Percentiles rank a stretch among this genome's conserved stretches.
These are phyloP conservation scores for Shargacucullia verbasci DNA, from an alignment of 2,888 invertebrate genomes.

Conservation along the genomic window DNA sequence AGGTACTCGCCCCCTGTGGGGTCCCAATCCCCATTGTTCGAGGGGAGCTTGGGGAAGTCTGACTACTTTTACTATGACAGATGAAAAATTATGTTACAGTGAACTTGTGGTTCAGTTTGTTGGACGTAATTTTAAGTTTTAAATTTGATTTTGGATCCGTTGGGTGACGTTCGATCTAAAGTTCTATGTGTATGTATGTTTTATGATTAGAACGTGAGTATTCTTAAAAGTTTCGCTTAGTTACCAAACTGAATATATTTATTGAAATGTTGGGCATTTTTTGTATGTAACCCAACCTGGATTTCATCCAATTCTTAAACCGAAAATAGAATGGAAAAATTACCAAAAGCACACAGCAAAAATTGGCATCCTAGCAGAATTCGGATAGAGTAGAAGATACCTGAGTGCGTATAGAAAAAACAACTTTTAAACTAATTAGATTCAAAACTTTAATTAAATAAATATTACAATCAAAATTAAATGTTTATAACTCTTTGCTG, in stretches of 20 bases:
- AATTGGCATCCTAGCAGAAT: no score
- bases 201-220: conserved; percentile 8
- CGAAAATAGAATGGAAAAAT: no score
- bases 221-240: background rate
- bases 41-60: conserved; percentile 7
- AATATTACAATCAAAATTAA: conserved; percentile 2
- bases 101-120: conserved; percentile 32
- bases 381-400: no score
- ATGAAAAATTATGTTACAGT: conserved; percentile 42
- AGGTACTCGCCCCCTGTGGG: conserved; percentile 15
- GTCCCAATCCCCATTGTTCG: conserved; percentile 37
- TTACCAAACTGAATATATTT: no score
- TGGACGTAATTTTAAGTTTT: conserved; percentile 39
- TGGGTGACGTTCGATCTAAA: conserved; percentile 30
- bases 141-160: conserved; percentile 20
- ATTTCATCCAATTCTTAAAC: no score
- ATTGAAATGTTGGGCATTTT: no score
- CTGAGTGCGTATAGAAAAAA: no score
- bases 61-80: conserved; percentile 15
- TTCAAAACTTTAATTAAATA: no score
- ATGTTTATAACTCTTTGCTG: conserved; percentile 11
- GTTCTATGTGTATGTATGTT: conserved; percentile 12
- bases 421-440: no score
- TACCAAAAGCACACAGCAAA: no score
- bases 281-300: no score